Evolutionary conservation across 2,888 invertebrate species (phyloP), one percentile per base, ranked within the genome.

Genomic region (Drosophila falleni): DNA sequence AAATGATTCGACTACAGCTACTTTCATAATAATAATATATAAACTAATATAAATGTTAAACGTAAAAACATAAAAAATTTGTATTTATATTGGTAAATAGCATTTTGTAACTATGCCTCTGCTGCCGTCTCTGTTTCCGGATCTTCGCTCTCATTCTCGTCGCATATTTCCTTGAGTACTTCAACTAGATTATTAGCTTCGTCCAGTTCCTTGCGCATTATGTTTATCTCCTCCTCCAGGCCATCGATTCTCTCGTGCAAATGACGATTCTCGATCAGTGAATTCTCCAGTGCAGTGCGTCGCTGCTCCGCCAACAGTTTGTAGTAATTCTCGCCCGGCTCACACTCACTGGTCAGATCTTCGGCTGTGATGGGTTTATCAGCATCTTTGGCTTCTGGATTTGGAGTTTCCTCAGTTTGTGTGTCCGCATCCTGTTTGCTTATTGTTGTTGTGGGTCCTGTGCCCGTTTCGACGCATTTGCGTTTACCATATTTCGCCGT

Each of bases 281-380:
- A 95, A 71, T 96, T 95, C 83, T 96, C 94, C 29, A 97, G 92
- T 2, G 96, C 96, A 79, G 94, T 93, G 65, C 96, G 94, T 68
- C 97, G 94, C 85, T 95, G 95, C 90, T 96, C 96, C 26, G 97
- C 96, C 72, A 97, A 90, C 49, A 94, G 93, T 92, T 96, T 93
- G 96, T 96, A 97, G 90, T 97, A 97, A 72, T 94, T 94, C 87
- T 95, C 95, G 64, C 96, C 95, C 4, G 97, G 95, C 39, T 94
- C 94, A 63, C 94, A 94, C 64, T 95, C 94, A 44, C 95, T 95
- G 1, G 95, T 96, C 37, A 97, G 93, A 90, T 97, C 97, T 78
- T 95, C 95, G 10, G 93, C 94, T 51, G 95, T 94, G 39, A 96
- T 94, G 13, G 89, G 78, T 5, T 76, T 73, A 49, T 83, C 78